A percentile compares a stretch with the other conserved stretches of the same genome.
Evolutionary conservation across 2,797 vertebrate genomes (phyloP).

Genomic region (Syngnathus acus): DNA sequence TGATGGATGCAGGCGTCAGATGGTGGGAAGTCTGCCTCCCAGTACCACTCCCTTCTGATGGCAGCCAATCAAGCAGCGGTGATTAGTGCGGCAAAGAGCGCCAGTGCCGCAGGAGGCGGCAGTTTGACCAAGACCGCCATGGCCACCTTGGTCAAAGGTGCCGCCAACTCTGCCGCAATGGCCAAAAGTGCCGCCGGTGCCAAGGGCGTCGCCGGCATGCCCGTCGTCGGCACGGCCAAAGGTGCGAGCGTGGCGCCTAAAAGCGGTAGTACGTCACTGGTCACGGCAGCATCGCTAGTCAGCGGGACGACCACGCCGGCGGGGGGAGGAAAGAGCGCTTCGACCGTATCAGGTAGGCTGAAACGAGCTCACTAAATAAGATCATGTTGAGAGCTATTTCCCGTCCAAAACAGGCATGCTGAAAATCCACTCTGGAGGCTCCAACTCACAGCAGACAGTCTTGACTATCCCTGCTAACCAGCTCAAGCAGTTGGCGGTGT

Average conservation of each 20-base stretch:
- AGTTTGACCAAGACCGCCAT: conserved; percentile 58
- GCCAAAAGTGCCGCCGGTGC: conserved; percentile 44
- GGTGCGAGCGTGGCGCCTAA: conserved; percentile 56
- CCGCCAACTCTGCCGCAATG: conserved; percentile 39
- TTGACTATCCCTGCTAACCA: conserved; percentile 89
- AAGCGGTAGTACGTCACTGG: conserved; percentile 58
- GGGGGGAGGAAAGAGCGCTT: conserved; percentile 55
- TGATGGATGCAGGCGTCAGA: conserved; percentile 54
- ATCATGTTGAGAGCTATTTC: conserved; percentile 16
- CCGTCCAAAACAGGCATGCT: conserved; percentile 74
- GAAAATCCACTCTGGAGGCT: conserved; percentile 87
- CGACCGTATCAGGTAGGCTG: conserved; percentile 68
- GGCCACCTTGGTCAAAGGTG: conserved; percentile 69
- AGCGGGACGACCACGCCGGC: conserved; percentile 43
- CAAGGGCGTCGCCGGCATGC: conserved; percentile 62
- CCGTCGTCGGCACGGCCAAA: conserved; percentile 66
- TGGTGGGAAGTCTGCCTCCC: conserved; percentile 68
- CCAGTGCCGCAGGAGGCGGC: conserved; percentile 47
- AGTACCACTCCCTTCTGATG: conserved; percentile 75
- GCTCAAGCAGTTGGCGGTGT: conserved; percentile 86
- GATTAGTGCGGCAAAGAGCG: conserved; percentile 68
- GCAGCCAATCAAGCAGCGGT: conserved; percentile 79
- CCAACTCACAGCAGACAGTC: conserved; percentile 86
- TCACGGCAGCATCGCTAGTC: conserved; percentile 63
- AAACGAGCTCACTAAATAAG: not conserved